Evolutionary conservation across 2,113 vertebrate species (phyloP).

Genomic region (Sapayoa aenigma): DNA sequence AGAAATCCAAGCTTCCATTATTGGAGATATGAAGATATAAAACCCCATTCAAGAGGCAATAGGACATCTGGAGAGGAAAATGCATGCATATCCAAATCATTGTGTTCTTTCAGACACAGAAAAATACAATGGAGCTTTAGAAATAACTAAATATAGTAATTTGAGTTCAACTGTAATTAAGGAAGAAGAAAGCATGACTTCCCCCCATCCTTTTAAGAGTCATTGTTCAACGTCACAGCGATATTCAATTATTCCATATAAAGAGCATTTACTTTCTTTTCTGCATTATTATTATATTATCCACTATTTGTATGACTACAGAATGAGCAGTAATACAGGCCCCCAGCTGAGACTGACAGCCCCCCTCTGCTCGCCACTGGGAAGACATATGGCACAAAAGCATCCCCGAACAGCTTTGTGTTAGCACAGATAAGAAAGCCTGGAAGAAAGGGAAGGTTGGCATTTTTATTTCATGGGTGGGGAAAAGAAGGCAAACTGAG

Average conservation of each 20-base stretch:
- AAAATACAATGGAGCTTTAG: constrained; percentile 59
- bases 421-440: constrained; percentile 1
- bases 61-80: constrained; percentile 59
- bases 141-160: constrained; percentile 67
- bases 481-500: neutral
- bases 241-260: constrained; percentile 67
- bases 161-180: constrained; percentile 60
- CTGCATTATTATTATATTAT: constrained; percentile 65
- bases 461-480: constrained; percentile 29
- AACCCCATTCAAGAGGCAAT: constrained; percentile 29
- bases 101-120: constrained; percentile 41
- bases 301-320: constrained; percentile 60
- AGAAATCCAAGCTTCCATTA: constrained; percentile 36
- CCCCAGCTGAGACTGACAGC: constrained; percentile 60
- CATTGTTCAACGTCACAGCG: constrained; percentile 56
- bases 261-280: constrained; percentile 67
- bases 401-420: neutral
- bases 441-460: neutral
- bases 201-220: constrained; percentile 41
- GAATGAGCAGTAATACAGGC: constrained; percentile 57
- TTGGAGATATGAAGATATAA: neutral
- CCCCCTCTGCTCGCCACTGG: constrained; percentile 32
- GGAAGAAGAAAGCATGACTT: constrained; percentile 52
- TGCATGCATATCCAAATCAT: constrained; percentile 20
- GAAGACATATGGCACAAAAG: constrained; percentile 48